Percentiles rank a stretch among this genome's conserved stretches.
These are phyloP conservation scores for Pyrrhia umbra DNA, from an alignment of 2,888 invertebrate genomes.

Conservation along the genomic window DNA sequence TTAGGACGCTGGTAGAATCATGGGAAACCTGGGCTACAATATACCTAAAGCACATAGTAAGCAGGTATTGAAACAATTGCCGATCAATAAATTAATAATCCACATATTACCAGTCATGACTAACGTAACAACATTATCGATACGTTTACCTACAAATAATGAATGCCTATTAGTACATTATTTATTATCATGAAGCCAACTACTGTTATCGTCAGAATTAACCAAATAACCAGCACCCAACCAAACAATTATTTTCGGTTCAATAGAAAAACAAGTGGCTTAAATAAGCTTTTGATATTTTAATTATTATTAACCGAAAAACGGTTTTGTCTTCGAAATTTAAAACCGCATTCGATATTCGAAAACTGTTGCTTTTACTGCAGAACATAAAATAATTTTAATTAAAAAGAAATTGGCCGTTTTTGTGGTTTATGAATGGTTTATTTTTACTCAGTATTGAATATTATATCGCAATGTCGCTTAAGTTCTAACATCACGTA, in stretches of 20 bases:
- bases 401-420: too few species aligned
- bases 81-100: not conserved
- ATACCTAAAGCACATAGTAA: too few species aligned
- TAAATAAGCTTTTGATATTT: conserved; percentile 24
- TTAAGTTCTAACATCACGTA: too few species aligned
- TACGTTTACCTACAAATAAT: conserved; percentile 7
- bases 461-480: too few species aligned
- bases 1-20: too few species aligned
- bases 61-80: not conserved
- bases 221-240: conserved; percentile 10
- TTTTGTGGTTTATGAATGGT: too few species aligned
- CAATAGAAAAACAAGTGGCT: conserved; percentile 10
- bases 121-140: conserved; percentile 12
- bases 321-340: conserved; percentile 1
- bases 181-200: conserved; percentile 10
- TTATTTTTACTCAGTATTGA: too few species aligned
- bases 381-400: not conserved
- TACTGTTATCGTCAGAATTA: not conserved
- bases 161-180: conserved; percentile 1
- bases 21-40: too few species aligned
- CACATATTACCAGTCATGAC: not conserved
- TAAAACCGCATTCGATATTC: conserved; percentile 14
- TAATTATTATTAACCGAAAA: conserved; percentile 17
- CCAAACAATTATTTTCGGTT: conserved; percentile 7
- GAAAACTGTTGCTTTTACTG: conserved; percentile 1